Percentiles rank a stretch among this genome's conserved stretches.
These are phyloP conservation scores for Papilio protenor DNA, from an alignment of 2,888 invertebrate species.

Conservation along the genomic window DNA sequence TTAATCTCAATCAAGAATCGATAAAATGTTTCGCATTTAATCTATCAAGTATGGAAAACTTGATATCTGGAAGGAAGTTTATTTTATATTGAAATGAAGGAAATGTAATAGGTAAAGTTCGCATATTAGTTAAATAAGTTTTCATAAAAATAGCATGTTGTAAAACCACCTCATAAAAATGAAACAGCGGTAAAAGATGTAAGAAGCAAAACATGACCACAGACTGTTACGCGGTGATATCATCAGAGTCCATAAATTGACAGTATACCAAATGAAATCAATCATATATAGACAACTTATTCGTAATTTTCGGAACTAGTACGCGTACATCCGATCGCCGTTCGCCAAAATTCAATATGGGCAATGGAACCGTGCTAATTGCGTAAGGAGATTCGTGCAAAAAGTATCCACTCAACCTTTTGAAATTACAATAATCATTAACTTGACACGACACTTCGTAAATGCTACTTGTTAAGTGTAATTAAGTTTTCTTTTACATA, in stretches of 20 bases:
- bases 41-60: not conserved
- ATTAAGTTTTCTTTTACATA: constrained; percentile 24
- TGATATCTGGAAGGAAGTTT: not conserved
- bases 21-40: not conserved
- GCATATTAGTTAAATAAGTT: too few species aligned
- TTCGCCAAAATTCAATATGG: constrained; percentile 39
- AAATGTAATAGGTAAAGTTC: too few species aligned
- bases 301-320: constrained; percentile 18
- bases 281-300: constrained; percentile 6
- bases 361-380: constrained; percentile 43
- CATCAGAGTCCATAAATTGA: not conserved
- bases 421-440: constrained; percentile 25
- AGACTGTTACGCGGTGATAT: not conserved
- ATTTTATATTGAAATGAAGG: not conserved
- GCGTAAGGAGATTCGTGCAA: constrained; percentile 34
- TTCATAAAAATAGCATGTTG: not conserved
- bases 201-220: not conserved
- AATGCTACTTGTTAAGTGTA: constrained; percentile 15
- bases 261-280: constrained; percentile 18
- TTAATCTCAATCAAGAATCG: not conserved
- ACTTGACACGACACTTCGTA: constrained; percentile 32
- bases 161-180: not conserved
- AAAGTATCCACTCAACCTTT: constrained; percentile 20
- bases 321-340: constrained; percentile 37
- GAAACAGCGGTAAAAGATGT: not conserved